Conservation (phyloP, 2,888 invertebrate species). For the Diplazon laetatorius region DNA sequence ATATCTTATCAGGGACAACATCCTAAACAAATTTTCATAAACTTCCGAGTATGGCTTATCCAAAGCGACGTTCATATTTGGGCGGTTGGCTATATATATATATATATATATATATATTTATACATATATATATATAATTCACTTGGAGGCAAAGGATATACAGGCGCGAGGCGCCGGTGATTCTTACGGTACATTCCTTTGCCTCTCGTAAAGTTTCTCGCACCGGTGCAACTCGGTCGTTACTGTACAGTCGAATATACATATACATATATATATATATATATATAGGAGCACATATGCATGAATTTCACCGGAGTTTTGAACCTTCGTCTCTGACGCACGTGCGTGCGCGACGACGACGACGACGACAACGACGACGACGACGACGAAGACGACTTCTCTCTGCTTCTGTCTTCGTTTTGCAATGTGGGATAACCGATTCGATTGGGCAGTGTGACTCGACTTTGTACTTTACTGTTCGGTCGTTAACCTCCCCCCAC, state of each 20-base stretch:
- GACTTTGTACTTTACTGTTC: slow-evolving; percentile 7
- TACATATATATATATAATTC: slow-evolving; percentile 4
- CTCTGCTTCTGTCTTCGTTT: neutral
- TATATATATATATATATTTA: neutral
- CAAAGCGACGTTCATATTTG: no score
- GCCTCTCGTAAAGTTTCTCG: slow-evolving; percentile 52
- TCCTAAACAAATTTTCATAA: no score
- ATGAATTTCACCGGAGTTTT: slow-evolving; percentile 35
- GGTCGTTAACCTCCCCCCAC: slow-evolving; percentile 26
- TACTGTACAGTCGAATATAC: neutral
- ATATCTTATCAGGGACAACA: no score
- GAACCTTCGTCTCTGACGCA: slow-evolving; percentile 50
- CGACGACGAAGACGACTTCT: no score
- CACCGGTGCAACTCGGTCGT: slow-evolving; percentile 11
- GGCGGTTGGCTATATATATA: no score
- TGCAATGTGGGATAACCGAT: neutral
- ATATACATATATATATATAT: slow-evolving; percentile 4
- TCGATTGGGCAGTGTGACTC: slow-evolving; percentile 10
- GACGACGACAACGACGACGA: no score
- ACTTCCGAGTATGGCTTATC: no score
- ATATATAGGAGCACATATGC: neutral
- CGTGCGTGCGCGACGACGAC: slow-evolving; percentile 23
- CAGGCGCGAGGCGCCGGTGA: slow-evolving; percentile 52
- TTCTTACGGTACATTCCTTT: slow-evolving; percentile 60
- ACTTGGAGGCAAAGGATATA: neutral